Conservation (phyloP, 2,888 invertebrate genomes). For the Anagyrus pseudococci region DNA sequence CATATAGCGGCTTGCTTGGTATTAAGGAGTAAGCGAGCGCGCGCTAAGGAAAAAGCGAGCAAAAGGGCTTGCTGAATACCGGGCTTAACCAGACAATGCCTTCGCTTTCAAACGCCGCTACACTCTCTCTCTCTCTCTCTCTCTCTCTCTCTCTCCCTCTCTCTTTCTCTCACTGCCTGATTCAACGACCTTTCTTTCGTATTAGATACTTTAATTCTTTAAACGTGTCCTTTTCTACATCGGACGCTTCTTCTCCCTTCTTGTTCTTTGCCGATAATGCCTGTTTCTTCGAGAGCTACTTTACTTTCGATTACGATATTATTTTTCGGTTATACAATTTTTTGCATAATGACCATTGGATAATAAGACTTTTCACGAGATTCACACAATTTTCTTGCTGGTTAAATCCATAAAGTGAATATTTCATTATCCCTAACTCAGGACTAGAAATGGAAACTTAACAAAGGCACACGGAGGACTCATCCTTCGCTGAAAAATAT, state of each 20-base stretch:
- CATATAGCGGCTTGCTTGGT: too few relatives aligned
- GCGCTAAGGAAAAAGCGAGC: conserved; percentile 29
- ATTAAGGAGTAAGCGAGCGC: too few relatives aligned
- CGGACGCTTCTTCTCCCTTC: not conserved
- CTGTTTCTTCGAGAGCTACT: not conserved
- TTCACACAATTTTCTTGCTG: conserved; percentile 9
- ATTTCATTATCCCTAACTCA: too few relatives aligned
- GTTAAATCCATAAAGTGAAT: not conserved
- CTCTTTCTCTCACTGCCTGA: conserved; percentile 36
- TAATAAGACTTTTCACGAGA: conserved; percentile 16
- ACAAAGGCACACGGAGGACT: too few relatives aligned
- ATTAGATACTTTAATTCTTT: conserved; percentile 60
- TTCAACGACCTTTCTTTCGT: conserved; percentile 57
- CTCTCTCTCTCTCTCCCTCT: too few relatives aligned
- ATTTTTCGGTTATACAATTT: not conserved
- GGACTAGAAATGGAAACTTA: too few relatives aligned
- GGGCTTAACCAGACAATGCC: conserved; percentile 60
- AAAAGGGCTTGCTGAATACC: conserved; percentile 55
- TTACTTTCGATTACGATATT: not conserved
- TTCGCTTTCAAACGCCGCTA: conserved; percentile 53
- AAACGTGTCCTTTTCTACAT: conserved; percentile 48
- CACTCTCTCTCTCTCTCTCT: not conserved
- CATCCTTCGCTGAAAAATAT: too few relatives aligned
- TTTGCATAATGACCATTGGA: not conserved
- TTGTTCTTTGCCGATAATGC: not conserved